Evolutionary conservation across 1,140 invertebrate species (phyloP), one percentile per base, ranked within the genome.

Genomic region (Daktulosphaira vitifoliae): DNA sequence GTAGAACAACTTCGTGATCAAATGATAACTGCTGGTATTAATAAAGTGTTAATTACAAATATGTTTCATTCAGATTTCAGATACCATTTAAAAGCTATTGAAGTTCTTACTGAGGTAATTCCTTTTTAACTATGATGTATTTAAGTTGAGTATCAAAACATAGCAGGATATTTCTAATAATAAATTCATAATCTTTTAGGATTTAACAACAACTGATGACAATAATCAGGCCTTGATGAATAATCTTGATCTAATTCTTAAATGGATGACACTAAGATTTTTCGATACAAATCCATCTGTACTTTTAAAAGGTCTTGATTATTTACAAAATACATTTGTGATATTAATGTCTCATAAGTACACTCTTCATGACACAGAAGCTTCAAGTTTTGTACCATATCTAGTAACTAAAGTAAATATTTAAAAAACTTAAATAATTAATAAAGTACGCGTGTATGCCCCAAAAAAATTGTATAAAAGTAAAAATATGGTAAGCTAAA

Each of bases 281-380:
- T 98, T 96, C 71, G 96, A 98, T 78, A 98, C 96, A 9, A 99
- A 98, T 79, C 95, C 96, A 18, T 94, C 92, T 23, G 95, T 98
- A 26, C 79, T 98, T 29, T 79, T 97, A 56, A 95, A 94, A 81
- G 91, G 89, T 48, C 77, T 99, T 52, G 95, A 98, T 69, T 97
- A 96, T 77, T 77, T 97, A 7, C 82, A 85, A 64, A 75, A 81
- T 33, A 85, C 96, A 18, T 96, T 98, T 74, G 82, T 82, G 66
- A 79, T 84, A 69, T 78, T 96, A 3, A 84, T 86, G 20, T 84
- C 88, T 44, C 81, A 84, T 62, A 83, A 88, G 50, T 96, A 97
- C 74, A 84, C 84, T 25, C 82, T 99, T 77, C 79, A 85, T 2
- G 94, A 98, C 69, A 84, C 85, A 71, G 96, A 99, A 76, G 92